phyloP scores from a whole-genome alignment of 2,113 vertebrate genomes.

The Forbesichthys papilliferus region DNA sequence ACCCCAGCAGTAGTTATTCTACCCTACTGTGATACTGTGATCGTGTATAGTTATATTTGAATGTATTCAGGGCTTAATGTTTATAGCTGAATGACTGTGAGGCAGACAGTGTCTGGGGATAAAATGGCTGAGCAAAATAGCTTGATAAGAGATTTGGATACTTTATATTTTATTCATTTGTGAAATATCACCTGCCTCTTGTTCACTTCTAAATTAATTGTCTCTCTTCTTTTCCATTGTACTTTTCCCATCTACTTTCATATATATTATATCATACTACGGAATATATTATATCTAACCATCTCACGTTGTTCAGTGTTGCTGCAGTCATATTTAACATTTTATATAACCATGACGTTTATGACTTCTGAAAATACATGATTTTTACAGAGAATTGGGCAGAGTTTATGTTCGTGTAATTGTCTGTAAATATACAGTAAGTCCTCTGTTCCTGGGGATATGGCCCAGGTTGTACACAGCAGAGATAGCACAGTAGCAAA shows the following conservation, averaged over 20 bases:
- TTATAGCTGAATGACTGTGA: conserved; percentile 21
- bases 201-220: conserved; percentile 25
- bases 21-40: neutral
- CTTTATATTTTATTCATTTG: no score
- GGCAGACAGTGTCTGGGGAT: conserved; percentile 9
- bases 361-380: conserved; percentile 36
- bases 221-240: conserved; percentile 10
- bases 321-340: conserved; percentile 17
- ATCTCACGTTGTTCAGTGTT: neutral
- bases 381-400: conserved; percentile 38
- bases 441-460: conserved; percentile 7
- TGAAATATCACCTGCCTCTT: no score
- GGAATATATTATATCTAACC: no score
- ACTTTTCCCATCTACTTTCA: conserved; percentile 33
- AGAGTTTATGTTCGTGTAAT: conserved; percentile 50
- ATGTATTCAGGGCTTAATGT: neutral
- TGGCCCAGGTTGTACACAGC: neutral
- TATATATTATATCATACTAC: neutral
- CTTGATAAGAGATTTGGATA: no score
- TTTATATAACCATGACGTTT: conserved; percentile 41
- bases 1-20: neutral
- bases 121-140: neutral
- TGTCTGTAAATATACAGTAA: conserved; percentile 31
- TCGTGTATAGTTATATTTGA: no score
- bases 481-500: neutral